Base-by-base conservation (phyloP, 2,113 vertebrate species). In the Bubo bubo region DNA sequence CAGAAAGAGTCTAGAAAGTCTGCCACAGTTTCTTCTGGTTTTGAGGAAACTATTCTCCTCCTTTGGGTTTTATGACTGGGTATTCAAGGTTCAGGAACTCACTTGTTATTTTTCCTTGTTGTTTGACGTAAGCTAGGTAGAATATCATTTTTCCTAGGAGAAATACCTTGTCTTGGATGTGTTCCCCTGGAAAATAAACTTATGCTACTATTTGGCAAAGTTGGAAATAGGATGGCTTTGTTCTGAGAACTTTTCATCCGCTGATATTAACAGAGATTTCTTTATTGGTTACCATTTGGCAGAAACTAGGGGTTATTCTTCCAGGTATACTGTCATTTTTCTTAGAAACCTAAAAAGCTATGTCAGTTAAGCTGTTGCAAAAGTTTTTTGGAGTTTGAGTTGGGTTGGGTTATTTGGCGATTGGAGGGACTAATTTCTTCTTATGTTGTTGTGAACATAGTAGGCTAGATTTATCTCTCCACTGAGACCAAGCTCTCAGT, bases 131-230 rank as follows among this genome's bases (percentile, higher is more conserved):
- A 84, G 12, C 73, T 91, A 67, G 39, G 39, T 26, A 59, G 64
- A 92, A 76, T 59, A 58, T 86, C 1, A 9, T 73, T 96, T 95
- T 96, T 87, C 37, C 53, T 56, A 79, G 72, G 67, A 94, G 70
- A 91, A 90, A 14, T 85, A 27, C 41, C 82, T 94, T 83, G 50
- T 58, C 49, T 80, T 93, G 72, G 84, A 79, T 76, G n/a, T 34
- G 52, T 62, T 94, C 49, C 28, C 30, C 79, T 55, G 66, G 80
- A 96, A 94, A 97, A 96, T 64, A 94, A 94, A 93, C 45, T 87
- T 74, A 64, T 0, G 1, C 41, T 79, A 64, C 34, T 26, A 55
- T 95, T 92, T 85, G 86, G 24, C 43, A 86, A 89, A 77, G 37
- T 8, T 86, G 62, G 59, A 70, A 68, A 64, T 66, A 70, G 22